Base-by-base conservation (phyloP, 2,113 vertebrate species). In the Macquaria ambigua region DNA sequence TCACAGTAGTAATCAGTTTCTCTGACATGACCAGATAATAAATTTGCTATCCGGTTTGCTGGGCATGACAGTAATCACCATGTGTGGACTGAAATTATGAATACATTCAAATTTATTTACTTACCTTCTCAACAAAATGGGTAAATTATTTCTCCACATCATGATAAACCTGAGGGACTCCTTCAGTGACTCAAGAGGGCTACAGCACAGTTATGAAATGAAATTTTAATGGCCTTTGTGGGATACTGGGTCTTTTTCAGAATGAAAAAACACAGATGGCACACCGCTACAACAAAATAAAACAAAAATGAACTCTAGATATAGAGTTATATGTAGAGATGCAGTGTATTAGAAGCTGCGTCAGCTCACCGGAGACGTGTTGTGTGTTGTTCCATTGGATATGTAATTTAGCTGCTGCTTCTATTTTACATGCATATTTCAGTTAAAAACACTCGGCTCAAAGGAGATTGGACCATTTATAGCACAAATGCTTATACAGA, bases 391-490 rank as follows among this genome's bases (percentile, higher is more conserved):
- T 69, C 31, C 78, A 16, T 12, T 63, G 67, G 10, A 43, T 14
- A 72, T 62, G 25, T 61, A 8, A 75, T 84, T 74, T n/a, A 1
- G 70, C n/a, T n/a, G n/a, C n/a, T n/a, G n/a, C n/a, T n/a, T n/a
- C n/a, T n/a, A n/a, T n/a, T n/a, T n/a, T n/a, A n/a, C n/a, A n/a
- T n/a, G n/a, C n/a, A 72, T 31, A 85, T 85, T 81, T 83, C 70
- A 75, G 52, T 82, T 72, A 67, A 73, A 80, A 84, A 84, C 20
- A 64, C 21, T 66, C 0, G 6, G 41, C 82, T 86, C 82, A 79
- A 91, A 91, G 78, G 58, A 28, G 4, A 56, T 21, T 58, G n/a
- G 28, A 64, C 41, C 52, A 50, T 86, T 87, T 81, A 63, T 77
- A 81, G 62, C 71, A 68, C 56, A 62, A 46, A 48, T 48, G 41